Conservation (phyloP, 1,140 invertebrate species). For the Trachymyrmex cornetzi region DNA sequence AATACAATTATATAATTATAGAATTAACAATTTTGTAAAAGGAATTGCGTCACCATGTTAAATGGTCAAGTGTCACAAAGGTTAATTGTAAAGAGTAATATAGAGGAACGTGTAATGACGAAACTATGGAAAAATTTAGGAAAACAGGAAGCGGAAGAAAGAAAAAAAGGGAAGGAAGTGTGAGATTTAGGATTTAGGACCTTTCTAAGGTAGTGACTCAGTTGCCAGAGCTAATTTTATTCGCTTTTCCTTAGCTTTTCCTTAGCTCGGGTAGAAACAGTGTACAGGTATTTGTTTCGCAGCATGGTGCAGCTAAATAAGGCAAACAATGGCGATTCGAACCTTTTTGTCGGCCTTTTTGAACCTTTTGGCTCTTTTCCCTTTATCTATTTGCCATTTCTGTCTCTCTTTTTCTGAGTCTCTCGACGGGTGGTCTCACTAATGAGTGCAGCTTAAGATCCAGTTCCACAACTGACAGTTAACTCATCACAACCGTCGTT, state of each 20-base stretch:
- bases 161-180: background rate
- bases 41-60: background rate
- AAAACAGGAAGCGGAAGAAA: background rate
- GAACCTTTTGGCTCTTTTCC: background rate
- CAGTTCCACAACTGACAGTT: too few species aligned
- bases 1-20: background rate
- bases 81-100: background rate
- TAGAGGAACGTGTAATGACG: background rate
- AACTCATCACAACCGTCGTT: too few species aligned
- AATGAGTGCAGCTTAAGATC: background rate
- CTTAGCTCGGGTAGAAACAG: slow-evolving; percentile 13
- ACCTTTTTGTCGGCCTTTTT: background rate
- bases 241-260: background rate
- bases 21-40: background rate
- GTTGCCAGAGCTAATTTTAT: slow-evolving; percentile 60
- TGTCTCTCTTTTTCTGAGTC: background rate
- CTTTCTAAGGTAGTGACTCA: slow-evolving; percentile 28
- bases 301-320: slow-evolving; percentile 56
- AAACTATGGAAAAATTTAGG: slow-evolving; percentile 33
- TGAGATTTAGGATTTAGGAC: too few species aligned
- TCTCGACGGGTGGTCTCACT: slow-evolving; percentile 79
- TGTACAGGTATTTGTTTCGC: slow-evolving; percentile 73
- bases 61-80: background rate
- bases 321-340: slow-evolving; percentile 67
- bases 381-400: slow-evolving; percentile 12